Evolutionary conservation across 2,888 invertebrate species (phyloP).

Genomic region (Uropetala carovei): DNA sequence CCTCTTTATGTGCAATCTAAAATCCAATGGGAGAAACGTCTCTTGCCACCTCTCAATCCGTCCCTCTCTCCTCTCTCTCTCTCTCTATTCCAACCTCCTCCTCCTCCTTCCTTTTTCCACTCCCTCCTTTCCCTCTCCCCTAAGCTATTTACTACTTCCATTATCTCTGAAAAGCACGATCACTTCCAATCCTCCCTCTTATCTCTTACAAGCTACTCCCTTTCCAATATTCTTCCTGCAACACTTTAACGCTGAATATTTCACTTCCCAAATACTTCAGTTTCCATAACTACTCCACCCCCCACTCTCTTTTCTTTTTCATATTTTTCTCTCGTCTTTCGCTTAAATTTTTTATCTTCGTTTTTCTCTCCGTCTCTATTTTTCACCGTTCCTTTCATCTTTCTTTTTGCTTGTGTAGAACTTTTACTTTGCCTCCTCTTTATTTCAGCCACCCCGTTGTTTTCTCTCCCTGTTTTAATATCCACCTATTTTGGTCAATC

Average conservation of each 20-base stretch:
- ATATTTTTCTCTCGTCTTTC: neutral
- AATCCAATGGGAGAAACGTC: neutral
- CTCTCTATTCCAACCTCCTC: neutral
- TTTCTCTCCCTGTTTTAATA: too few relatives aligned
- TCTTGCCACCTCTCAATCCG: neutral
- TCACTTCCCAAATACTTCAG: neutral
- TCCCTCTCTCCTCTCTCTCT: neutral
- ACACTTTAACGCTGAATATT: slow-evolving; percentile 28
- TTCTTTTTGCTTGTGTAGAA: too few relatives aligned
- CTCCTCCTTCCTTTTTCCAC: neutral
- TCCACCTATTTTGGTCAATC: too few relatives aligned
- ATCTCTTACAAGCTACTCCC: neutral
- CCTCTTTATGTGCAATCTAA: too few relatives aligned
- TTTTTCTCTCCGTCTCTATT: neutral
- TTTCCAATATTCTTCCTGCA: slow-evolving; percentile 27
- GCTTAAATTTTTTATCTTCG: neutral
- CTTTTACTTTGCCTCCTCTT: too few relatives aligned
- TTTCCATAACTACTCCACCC: neutral
- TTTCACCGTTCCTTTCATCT: neutral
- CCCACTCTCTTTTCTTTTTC: neutral
- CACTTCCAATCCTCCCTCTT: neutral
- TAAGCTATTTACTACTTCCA: neutral
- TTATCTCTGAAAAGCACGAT: neutral
- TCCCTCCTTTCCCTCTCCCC: neutral
- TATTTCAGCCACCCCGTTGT: too few relatives aligned